Evolutionary conservation across 2,888 invertebrate species (phyloP).

Genomic region (Cepaea hortensis): DNA sequence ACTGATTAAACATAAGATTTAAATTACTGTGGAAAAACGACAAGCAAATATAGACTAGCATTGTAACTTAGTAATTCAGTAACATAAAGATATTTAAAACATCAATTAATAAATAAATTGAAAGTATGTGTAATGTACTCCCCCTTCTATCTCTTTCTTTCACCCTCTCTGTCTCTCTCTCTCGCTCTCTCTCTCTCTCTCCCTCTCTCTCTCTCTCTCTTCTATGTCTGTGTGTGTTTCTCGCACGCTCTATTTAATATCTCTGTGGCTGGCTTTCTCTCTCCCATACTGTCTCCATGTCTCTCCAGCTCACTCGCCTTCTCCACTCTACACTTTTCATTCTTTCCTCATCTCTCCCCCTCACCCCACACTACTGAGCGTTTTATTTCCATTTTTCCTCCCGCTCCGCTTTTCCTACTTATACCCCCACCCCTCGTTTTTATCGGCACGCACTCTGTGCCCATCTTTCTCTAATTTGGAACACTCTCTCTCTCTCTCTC

Average conservation of each 20-base stretch:
- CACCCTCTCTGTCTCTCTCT: background rate
- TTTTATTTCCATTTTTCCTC: conserved; percentile 13
- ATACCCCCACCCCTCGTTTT: background rate
- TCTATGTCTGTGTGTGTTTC: conserved; percentile 10
- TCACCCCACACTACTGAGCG: conserved; percentile 19
- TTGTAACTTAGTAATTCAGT: too few relatives aligned
- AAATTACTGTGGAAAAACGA: too few relatives aligned
- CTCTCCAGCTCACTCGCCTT: background rate
- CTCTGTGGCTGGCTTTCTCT: conserved; percentile 4
- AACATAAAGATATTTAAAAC: too few relatives aligned
- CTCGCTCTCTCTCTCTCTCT: background rate
- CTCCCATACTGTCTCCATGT: background rate
- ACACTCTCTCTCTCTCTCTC: conserved; percentile 13
- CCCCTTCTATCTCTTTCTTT: too few relatives aligned
- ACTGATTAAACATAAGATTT: too few relatives aligned
- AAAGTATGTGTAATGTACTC: too few relatives aligned
- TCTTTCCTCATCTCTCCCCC: background rate
- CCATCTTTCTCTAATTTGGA: background rate
- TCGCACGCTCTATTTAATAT: conserved; percentile 3
- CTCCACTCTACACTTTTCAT: too few relatives aligned
- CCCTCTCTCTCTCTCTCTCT: conserved; percentile 21
- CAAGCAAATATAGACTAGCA: too few relatives aligned
- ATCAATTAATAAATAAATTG: too few relatives aligned
- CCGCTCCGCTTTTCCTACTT: conserved; percentile 13
- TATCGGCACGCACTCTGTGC: background rate